These are phyloP conservation scores for Cynodonichthys magdalenae DNA, from an alignment of 2,797 vertebrate species.

Conservation along the genomic window DNA sequence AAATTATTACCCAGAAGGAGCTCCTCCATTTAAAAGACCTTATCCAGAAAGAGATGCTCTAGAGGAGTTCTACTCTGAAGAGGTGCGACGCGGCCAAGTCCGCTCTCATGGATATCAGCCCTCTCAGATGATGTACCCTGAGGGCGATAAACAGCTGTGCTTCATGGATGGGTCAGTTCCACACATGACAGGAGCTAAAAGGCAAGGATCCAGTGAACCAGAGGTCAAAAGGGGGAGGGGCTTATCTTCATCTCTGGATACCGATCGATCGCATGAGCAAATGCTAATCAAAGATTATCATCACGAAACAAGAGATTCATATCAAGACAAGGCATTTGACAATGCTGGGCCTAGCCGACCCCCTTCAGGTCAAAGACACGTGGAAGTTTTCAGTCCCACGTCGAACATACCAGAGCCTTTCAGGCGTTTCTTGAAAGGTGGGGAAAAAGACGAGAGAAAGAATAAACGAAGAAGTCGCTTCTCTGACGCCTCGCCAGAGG, in stretches of 20 bases:
- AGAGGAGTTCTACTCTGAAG: conserved; percentile 59
- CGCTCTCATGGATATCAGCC: conserved; percentile 13
- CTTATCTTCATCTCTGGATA: conserved; percentile 18
- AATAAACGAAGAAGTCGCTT: conserved; percentile 77
- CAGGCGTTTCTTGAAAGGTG: conserved; percentile 65
- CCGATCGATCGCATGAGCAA: conserved; percentile 1
- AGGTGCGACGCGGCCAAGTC: conserved; percentile 33
- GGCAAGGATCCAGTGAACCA: conserved; percentile 31
- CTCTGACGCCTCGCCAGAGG: conserved; percentile 73
- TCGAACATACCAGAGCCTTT: conserved; percentile 74
- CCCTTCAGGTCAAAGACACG: conserved; percentile 20
- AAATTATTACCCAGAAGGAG: conserved; percentile 32
- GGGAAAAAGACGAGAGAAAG: background rate
- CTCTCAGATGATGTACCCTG: background rate
- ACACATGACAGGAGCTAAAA: conserved; percentile 21
- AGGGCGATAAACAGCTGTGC: conserved; percentile 18
- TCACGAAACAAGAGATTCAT: conserved; percentile 18
- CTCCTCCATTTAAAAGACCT: conserved; percentile 29
- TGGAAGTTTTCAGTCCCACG: conserved; percentile 30
- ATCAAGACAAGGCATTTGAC: background rate
- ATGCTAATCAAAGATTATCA: conserved; percentile 53
- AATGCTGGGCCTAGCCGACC: conserved; percentile 14
- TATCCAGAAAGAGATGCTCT: conserved; percentile 43
- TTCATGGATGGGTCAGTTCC: conserved; percentile 47
- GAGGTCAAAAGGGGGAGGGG: conserved; percentile 37